Conservation (phyloP, 2,888 invertebrate genomes). For the Ectobius pallidus region DNA sequence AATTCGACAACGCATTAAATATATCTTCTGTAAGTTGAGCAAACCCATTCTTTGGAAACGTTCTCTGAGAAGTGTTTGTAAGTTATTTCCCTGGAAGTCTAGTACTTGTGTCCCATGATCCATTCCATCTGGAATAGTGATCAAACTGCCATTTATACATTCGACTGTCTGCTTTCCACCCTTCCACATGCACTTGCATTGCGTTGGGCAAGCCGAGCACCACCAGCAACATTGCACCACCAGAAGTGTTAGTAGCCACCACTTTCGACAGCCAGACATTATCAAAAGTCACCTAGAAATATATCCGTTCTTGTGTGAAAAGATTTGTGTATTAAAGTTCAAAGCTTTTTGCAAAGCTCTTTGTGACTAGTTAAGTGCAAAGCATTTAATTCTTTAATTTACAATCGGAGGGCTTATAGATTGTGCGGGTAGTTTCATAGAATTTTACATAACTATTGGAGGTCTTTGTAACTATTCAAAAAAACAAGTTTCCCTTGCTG, state of each 20-base stretch:
- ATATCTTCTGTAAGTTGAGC: conserved; percentile 86
- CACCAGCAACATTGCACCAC: conserved; percentile 31
- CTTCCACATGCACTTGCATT: conserved; percentile 91
- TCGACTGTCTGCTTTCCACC: conserved; percentile 90
- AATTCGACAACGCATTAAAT: conserved; percentile 77
- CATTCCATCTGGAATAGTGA: conserved; percentile 78
- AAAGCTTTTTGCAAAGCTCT: no score
- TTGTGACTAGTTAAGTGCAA: no score
- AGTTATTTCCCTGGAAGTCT: conserved; percentile 82
- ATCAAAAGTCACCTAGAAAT: background rate
- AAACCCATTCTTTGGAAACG: conserved; percentile 79
- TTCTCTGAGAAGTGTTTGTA: conserved; percentile 78
- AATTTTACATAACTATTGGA: no score
- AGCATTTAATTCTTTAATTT: no score
- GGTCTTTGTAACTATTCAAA: no score
- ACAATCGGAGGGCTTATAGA: no score
- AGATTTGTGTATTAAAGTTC: background rate
- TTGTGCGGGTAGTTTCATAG: no score
- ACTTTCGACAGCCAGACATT: conserved; percentile 21
- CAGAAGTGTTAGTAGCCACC: conserved; percentile 19
- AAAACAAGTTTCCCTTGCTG: no score
- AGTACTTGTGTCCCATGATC: conserved; percentile 87
- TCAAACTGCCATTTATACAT: conserved; percentile 78
- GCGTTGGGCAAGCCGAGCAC: conserved; percentile 67
- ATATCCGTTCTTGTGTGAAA: background rate